Percentiles rank a stretch among this genome's conserved stretches.
Conservation (phyloP, 1,140 invertebrate genomes). For the Ceratoteleas bidentatus region DNA sequence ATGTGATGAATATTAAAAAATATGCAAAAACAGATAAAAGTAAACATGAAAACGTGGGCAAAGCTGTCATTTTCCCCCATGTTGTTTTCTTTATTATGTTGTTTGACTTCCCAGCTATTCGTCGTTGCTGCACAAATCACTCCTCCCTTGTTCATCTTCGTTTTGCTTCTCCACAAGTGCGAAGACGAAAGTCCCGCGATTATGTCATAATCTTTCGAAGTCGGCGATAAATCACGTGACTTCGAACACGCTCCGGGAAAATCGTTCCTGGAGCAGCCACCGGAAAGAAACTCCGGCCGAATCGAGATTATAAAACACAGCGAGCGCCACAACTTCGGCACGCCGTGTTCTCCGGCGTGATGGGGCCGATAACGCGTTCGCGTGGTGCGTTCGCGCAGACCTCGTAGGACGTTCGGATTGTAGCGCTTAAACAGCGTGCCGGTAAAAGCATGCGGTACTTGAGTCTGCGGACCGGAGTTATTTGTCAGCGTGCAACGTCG, state of each 20-base stretch:
- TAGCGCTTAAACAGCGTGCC: constrained; percentile 29
- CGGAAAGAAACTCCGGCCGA: constrained; percentile 22
- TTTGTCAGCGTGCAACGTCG: constrained; percentile 73
- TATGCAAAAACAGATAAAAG: too few relatives aligned
- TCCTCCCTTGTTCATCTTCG: too few relatives aligned
- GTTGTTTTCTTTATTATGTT: too few relatives aligned
- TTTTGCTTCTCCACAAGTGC: constrained; percentile 1
- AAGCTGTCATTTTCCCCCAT: too few relatives aligned
- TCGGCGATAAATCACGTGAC: constrained; percentile 29
- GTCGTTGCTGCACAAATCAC: too few relatives aligned
- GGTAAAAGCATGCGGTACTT: constrained; percentile 17
- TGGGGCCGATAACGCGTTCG: constrained; percentile 39
- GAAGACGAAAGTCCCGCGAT: constrained; percentile 7
- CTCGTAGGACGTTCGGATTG: constrained; percentile 56
- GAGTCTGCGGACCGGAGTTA: constrained; percentile 65
- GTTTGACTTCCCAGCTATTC: too few relatives aligned
- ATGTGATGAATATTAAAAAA: too few relatives aligned
- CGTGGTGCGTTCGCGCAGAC: constrained; percentile 32
- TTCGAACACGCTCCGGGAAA: constrained; percentile 34
- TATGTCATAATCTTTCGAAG: constrained; percentile 28
- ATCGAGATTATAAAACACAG: constrained; percentile 56
- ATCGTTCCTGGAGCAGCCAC: constrained; percentile 20
- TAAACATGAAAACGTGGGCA: too few relatives aligned
- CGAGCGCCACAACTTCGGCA: constrained; percentile 29
- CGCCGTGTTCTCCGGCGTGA: constrained; percentile 45